A percentile compares a stretch with the other conserved stretches of the same genome.
These are phyloP conservation scores for Catocala sponsa DNA, from an alignment of 2,888 invertebrate genomes.

Conservation along the genomic window DNA sequence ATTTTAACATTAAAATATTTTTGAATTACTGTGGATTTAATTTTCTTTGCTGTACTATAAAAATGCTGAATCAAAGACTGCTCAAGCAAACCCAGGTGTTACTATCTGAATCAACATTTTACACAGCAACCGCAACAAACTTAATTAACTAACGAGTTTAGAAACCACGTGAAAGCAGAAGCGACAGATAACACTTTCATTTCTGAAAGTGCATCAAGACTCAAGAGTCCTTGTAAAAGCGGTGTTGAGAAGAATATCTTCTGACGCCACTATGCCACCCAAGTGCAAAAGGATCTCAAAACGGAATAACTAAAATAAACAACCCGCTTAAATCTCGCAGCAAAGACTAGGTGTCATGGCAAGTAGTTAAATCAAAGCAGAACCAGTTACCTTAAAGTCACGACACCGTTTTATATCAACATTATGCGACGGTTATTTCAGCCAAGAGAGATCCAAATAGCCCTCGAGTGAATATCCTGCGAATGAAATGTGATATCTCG, in stretches of 20 bases:
- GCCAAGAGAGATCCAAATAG: conserved; percentile 45
- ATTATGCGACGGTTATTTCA: conserved; percentile 82
- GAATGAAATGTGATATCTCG: conserved; percentile 68
- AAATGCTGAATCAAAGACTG: too few species aligned
- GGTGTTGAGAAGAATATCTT: conserved; percentile 7
- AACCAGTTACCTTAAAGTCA: conserved; percentile 49
- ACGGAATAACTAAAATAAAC: conserved; percentile 39
- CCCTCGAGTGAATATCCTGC: conserved; percentile 49
- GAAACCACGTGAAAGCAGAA: not conserved
- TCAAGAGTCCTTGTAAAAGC: conserved; percentile 5
- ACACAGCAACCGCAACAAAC: not conserved
- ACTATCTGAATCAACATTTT: too few species aligned
- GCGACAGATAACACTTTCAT: not conserved
- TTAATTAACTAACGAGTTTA: not conserved
- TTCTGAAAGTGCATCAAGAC: not conserved
- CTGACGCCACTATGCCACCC: conserved; percentile 16
- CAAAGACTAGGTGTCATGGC: conserved; percentile 42
- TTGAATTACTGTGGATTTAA: too few species aligned
- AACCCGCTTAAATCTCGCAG: conserved; percentile 37
- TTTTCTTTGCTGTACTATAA: too few species aligned
- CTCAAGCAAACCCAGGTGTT: too few species aligned
- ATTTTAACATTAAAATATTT: too few species aligned
- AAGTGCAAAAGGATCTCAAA: conserved; percentile 25
- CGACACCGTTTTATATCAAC: conserved; percentile 70
- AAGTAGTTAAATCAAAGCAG: conserved; percentile 48